A percentile compares a stretch with the other conserved stretches of the same genome.
phyloP scores from a whole-genome alignment of 2,888 invertebrate species.

The Polymixis flavicincta region DNA sequence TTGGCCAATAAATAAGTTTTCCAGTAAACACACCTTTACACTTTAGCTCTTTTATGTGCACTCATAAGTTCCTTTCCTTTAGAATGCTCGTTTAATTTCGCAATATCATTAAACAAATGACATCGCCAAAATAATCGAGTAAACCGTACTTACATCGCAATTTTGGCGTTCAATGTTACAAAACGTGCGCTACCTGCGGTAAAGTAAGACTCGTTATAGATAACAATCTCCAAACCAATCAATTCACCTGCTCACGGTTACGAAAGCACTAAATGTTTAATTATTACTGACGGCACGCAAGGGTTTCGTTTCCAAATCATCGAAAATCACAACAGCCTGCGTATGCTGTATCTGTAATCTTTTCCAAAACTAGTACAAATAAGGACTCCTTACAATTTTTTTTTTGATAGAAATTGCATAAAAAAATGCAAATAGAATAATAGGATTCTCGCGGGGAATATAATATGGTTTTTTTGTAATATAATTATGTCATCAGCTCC shows the following conservation, averaged over 20 bases:
- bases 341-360: no score
- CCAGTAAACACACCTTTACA: no score
- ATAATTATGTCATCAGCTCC: neutral
- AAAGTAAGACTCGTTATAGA: slow-evolving; percentile 31
- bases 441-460: neutral
- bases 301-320: slow-evolving; percentile 15
- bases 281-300: slow-evolving; percentile 33
- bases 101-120: neutral
- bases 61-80: no score
- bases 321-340: slow-evolving; percentile 10
- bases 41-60: no score
- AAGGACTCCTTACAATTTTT: no score
- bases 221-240: slow-evolving; percentile 32
- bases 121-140: neutral
- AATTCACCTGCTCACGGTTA: slow-evolving; percentile 19
- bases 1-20: no score
- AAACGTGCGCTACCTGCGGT: slow-evolving; percentile 15
- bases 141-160: slow-evolving; percentile 1
- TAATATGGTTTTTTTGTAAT: neutral
- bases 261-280: slow-evolving; percentile 13
- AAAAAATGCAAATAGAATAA: no score
- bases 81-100: no score
- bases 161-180: slow-evolving; percentile 26
- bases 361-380: no score
- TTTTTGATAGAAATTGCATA: neutral